Conservation (phyloP, 2,113 vertebrate genomes). For the Eublepharis macularius region DNA sequence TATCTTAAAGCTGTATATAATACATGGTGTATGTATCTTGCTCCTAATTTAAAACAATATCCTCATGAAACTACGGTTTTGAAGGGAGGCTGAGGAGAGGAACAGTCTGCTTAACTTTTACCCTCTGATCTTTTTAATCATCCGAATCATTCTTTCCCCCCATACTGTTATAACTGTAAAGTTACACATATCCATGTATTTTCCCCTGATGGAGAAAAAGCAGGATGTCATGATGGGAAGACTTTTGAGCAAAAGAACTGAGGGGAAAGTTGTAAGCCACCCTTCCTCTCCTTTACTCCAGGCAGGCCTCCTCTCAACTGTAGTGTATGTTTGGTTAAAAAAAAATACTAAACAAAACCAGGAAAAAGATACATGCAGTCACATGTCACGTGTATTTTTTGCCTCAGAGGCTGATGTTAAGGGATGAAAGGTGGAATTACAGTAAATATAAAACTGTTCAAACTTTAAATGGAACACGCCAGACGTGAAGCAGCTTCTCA, state of each 20-base stretch:
- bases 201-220: not conserved
- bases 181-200: not conserved
- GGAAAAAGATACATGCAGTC: not conserved
- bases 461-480: conserved; percentile 76
- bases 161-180: not conserved
- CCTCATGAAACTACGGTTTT: not conserved
- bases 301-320: too few relatives aligned
- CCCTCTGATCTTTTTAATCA: not conserved
- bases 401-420: conserved; percentile 69
- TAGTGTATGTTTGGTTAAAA: not conserved
- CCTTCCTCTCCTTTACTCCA: not conserved
- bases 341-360: not conserved
- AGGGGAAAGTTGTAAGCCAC: not conserved
- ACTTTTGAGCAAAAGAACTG: too few relatives aligned
- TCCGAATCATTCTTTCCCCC: not conserved
- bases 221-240: too few relatives aligned
- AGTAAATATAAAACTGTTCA: conserved; percentile 79
- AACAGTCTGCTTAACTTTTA: not conserved
- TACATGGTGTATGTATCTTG: not conserved
- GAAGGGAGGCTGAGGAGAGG: not conserved
- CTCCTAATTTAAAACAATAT: not conserved
- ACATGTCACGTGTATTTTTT: not conserved
- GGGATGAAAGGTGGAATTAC: conserved; percentile 80
- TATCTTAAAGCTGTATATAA: not conserved
- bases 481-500: conserved; percentile 75